Base-by-base conservation (phyloP, 2,797 vertebrate species). In the Ptychobarbus kaznakovi region DNA sequence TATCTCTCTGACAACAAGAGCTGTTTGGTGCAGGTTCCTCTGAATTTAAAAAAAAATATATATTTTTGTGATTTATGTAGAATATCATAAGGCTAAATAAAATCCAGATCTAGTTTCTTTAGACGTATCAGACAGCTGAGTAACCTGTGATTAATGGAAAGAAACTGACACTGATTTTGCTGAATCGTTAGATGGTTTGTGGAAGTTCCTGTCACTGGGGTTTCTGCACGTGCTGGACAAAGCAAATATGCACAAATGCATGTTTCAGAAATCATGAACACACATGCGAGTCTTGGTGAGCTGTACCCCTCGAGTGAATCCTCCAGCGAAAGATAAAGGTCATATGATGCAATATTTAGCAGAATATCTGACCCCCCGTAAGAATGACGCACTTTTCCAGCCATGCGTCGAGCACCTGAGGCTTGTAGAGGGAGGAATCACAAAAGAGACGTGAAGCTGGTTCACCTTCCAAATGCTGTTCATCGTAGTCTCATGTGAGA, bases 391-490 rank as follows among this genome's bases (percentile, higher is more conserved):
- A 70, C 4, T 49, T 73, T 44, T 73, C n/a, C 42, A 73, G 28
- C 28, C 28, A 66, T 35, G 63, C 28, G 6, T 66, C 28, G 13
- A 66, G 63, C 63, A 35, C 70, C 42, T 16, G 42, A 73, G 42
- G 38, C 68, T 25, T 73, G 6, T 28, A 42, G 6, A 9, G 28
- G n/a, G 12, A 46, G 40, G 6, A 66, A 32, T 66, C 63, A 35
- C 63, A 66, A 73, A 35, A 70, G 65, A 69, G 70, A 58, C 25
- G 11, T 42, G 25, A 58, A 46, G 38, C 61, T 83, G 69, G 20
- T 56, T 38, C 35, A 74, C 13, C 16, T 53, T 46, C 20, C 63
- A 28, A 79, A 83, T 74, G 22, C 40, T 73, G 46, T 86, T 58
- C 70, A 53, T 79, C n/a, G 10, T 7, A 78, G 28, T 38, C 38